A percentile compares a stretch with the other conserved stretches of the same genome.
These are phyloP conservation scores for Leptodactylus fallax DNA, from an alignment of 2,797 vertebrate species.

Conservation along the genomic window DNA sequence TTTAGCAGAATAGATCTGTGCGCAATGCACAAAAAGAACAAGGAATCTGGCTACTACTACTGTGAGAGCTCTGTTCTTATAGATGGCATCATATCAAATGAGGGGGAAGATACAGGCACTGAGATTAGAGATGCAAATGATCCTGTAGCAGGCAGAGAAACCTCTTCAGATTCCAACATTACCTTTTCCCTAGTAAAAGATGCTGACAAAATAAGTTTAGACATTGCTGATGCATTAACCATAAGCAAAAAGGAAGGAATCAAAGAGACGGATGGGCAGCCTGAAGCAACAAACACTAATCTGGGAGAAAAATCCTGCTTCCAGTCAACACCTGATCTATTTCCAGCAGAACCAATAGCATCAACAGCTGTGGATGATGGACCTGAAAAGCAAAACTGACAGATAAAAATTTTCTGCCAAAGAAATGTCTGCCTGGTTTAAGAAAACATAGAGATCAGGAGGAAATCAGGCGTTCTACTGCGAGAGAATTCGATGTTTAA, in stretches of 20 bases:
- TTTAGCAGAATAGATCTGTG: conserved; percentile 69
- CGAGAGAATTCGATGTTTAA: background rate
- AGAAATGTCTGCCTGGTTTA: conserved; percentile 64
- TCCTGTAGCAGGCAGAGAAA: conserved; percentile 31
- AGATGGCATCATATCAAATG: background rate
- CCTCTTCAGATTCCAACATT: conserved; percentile 14
- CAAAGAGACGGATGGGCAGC: conserved; percentile 57
- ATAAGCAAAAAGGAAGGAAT: conserved; percentile 55
- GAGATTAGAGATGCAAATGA: background rate
- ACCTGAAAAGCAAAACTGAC: conserved; percentile 63
- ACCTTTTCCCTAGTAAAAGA: conserved; percentile 28
- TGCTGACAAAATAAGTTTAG: conserved; percentile 64
- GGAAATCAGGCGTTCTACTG: conserved; percentile 4
- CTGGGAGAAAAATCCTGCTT: conserved; percentile 55
- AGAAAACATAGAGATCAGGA: conserved; percentile 52
- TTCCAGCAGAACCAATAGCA: conserved; percentile 67
- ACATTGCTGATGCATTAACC: conserved; percentile 55
- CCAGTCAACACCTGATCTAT: conserved; percentile 62
- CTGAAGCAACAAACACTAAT: conserved; percentile 62
- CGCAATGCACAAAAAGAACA: conserved; percentile 71
- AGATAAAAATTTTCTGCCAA: conserved; percentile 67
- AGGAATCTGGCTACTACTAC: conserved; percentile 68
- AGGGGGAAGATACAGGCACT: conserved; percentile 18
- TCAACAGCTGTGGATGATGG: conserved; percentile 60
- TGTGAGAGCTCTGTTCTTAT: conserved; percentile 67